Evolutionary conservation across 2,797 vertebrate species (phyloP).

Genomic region (Austrolebias charrua): DNA sequence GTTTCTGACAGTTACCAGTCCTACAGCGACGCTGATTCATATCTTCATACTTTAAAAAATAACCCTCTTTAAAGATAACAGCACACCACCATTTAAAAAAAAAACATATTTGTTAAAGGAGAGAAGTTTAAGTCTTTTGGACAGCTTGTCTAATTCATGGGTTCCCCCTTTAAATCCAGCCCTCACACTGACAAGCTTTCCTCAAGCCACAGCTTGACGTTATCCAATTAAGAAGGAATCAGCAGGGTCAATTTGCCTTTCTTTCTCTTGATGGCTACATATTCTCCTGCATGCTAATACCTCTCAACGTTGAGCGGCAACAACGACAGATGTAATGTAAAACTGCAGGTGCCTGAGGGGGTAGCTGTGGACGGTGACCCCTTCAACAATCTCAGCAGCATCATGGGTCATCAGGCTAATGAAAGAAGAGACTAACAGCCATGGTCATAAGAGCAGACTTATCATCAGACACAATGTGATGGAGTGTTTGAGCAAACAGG

Average conservation of each 20-base stretch:
- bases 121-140: conserved; percentile 25
- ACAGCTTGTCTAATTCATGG: conserved; percentile 41
- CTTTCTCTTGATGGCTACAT: conserved; percentile 56
- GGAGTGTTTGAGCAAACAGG: conserved; percentile 53
- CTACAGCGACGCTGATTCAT: not conserved
- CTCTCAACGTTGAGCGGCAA: conserved; percentile 53
- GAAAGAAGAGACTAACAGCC: conserved; percentile 60
- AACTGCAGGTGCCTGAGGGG: conserved; percentile 37
- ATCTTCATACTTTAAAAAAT: not conserved
- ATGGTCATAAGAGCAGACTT: conserved; percentile 61
- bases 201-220: conserved; percentile 67
- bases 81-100: too few relatives aligned
- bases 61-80: conserved; percentile 9
- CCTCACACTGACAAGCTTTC: conserved; percentile 52
- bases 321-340: conserved; percentile 52
- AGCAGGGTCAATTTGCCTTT: conserved; percentile 73
- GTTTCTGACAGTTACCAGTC: not conserved
- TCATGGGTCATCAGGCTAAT: conserved; percentile 61
- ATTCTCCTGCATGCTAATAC: conserved; percentile 73
- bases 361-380: conserved; percentile 37
- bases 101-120: too few relatives aligned
- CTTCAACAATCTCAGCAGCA: conserved; percentile 42
- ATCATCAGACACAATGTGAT: conserved; percentile 57
- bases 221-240: conserved; percentile 75
- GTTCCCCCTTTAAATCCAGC: conserved; percentile 26